Evolutionary conservation across 2,888 invertebrate species (phyloP), one percentile per base, ranked within the genome.

Genomic region (Pardosa pseudoannulata): DNA sequence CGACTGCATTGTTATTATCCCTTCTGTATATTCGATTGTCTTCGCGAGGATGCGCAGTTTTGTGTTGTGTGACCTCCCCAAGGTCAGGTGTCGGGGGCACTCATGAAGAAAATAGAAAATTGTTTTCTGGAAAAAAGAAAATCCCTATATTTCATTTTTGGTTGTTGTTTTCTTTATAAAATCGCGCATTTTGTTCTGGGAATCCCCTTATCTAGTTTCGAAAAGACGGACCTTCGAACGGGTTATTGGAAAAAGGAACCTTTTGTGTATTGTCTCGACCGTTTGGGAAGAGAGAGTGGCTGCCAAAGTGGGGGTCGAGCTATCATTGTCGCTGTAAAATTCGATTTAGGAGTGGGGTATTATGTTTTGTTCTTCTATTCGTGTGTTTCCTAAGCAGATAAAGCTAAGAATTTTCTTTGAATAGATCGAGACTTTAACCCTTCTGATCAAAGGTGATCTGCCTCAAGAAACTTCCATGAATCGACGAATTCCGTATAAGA

Each of bases 61-160:
- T 65, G 29, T 16, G 13, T 27, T 65, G 11, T 28, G 19, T n/a
- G 67, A 67, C 31, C 32, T n/a, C 19, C 6, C 19, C 67, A 67
- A 67, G 67, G 67, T 67, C 67, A 67, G 19, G 32, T 32, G 67
- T 67, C 67, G 67, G 19, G 36, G 67, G 9, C 67, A 67, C 28
- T 70, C 71, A 50, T 46, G 50, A 23, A 46, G 41, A 46, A 56
- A 56, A 56, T 56, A 16, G 56, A 56, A 56, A 56, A 56, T 56
- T 23, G 56, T 56, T 56, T 56, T 56, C 23, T 2, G 2, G 56
- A 46, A 46, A 11, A 23, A 23, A 56, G 23, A 56, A 56, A 23
- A 23, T 56, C 23, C 2, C 1, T 23, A 23, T 23, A 23, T 56
- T 23, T 23, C 2, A 16, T 56, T 56, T 46, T 46, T 56, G n/a